phyloP scores from a whole-genome alignment of 2,888 invertebrate genomes.

The Pristionchus entomophagus region DNA sequence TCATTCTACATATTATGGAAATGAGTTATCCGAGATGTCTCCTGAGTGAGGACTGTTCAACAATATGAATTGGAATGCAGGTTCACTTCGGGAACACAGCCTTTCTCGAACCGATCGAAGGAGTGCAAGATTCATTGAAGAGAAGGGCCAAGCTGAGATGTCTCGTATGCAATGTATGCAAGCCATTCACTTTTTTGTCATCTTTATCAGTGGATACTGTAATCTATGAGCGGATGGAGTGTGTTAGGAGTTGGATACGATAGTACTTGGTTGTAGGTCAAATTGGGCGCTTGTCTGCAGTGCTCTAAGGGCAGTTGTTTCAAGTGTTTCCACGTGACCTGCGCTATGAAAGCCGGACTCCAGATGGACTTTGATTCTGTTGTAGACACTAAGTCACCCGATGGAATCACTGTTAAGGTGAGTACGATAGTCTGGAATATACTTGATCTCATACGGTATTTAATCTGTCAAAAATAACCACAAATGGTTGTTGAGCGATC shows the following conservation, averaged over 20 bases:
- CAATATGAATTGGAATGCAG: too few species aligned
- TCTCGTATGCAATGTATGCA: conserved; percentile 85
- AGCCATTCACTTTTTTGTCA: background rate
- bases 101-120: conserved; percentile 90
- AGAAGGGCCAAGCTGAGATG: conserved; percentile 97
- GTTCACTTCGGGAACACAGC: conserved; percentile 90
- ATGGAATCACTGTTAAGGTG: conserved; percentile 51
- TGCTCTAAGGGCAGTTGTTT: conserved; percentile 77
- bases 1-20: too few species aligned
- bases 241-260: too few species aligned
- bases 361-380: conserved; percentile 89
- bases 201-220: too few species aligned
- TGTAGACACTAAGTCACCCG: conserved; percentile 33
- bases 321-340: conserved; percentile 96
- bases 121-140: conserved; percentile 93
- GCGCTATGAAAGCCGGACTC: conserved; percentile 93
- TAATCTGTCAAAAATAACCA: too few species aligned
- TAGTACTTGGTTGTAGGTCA: too few species aligned
- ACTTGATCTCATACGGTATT: background rate
- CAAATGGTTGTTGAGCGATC: conserved; percentile 88
- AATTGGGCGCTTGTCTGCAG: conserved; percentile 60
- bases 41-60: too few species aligned
- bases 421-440: background rate
- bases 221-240: too few species aligned
- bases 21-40: too few species aligned